phyloP scores from a whole-genome alignment of 1,140 invertebrate genomes.

The Phortica variegata region DNA sequence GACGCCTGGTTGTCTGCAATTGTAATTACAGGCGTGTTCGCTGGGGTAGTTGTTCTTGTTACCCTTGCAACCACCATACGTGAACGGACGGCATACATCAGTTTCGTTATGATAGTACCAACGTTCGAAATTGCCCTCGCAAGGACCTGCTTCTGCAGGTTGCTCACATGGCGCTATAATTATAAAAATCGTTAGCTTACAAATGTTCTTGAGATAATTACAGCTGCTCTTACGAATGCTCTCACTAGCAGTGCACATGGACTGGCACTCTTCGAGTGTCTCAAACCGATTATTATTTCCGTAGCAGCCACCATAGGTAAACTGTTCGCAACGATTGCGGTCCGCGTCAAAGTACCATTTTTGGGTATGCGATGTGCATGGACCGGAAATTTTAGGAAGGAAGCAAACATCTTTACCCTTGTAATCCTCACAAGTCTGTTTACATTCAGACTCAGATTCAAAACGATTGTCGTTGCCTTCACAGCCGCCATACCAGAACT shows the following conservation, averaged over 20 bases:
- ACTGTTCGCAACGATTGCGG: slow-evolving; percentile 74
- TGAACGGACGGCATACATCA: slow-evolving; percentile 73
- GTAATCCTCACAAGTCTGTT: slow-evolving; percentile 81
- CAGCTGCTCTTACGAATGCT: slow-evolving; percentile 64
- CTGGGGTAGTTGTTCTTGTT: slow-evolving; percentile 86
- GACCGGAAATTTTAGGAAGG: slow-evolving; percentile 80
- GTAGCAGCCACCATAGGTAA: slow-evolving; percentile 80
- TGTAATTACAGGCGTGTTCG: slow-evolving; percentile 75
- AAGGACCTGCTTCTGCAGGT: slow-evolving; percentile 76
- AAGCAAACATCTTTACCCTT: slow-evolving; percentile 78
- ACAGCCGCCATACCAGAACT: slow-evolving; percentile 95
- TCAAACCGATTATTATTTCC: slow-evolving; percentile 91
- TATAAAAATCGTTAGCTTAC: neutral
- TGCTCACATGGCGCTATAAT: slow-evolving; percentile 76
- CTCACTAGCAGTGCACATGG: slow-evolving; percentile 71
- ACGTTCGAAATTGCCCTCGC: slow-evolving; percentile 76
- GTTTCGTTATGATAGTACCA: slow-evolving; percentile 80
- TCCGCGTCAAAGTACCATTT: slow-evolving; percentile 82
- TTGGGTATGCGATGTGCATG: slow-evolving; percentile 77
- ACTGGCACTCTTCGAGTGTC: slow-evolving; percentile 77
- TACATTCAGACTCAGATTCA: slow-evolving; percentile 81
- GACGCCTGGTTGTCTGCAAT: slow-evolving; percentile 71
- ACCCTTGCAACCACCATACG: slow-evolving; percentile 87
- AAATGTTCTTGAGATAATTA: neutral
- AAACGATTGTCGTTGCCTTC: slow-evolving; percentile 91